A percentile compares a stretch with the other conserved stretches of the same genome.
Conservation (phyloP, 2,888 invertebrate species). For the Oithona nana region DNA sequence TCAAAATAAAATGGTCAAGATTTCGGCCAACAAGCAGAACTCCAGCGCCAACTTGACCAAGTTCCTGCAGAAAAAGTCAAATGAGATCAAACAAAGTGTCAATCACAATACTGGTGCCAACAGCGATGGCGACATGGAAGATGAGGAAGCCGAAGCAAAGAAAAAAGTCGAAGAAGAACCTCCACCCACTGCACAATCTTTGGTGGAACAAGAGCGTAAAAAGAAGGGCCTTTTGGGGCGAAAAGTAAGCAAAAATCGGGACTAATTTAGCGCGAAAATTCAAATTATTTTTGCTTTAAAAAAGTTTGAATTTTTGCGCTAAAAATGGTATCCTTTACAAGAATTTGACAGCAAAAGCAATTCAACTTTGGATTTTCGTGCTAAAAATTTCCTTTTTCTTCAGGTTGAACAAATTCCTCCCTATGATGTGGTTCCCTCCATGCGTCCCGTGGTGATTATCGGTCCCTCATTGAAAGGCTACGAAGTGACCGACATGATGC, state of each 20-base stretch:
- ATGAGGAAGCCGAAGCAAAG: not conserved
- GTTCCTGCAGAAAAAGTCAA: not conserved
- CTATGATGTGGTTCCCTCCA: constrained; percentile 98
- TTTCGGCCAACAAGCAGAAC: constrained; percentile 3
- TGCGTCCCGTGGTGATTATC: constrained; percentile 96
- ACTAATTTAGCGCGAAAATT: not conserved
- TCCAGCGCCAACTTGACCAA: constrained; percentile 2
- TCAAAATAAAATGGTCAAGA: constrained; percentile 14
- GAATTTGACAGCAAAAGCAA: no score
- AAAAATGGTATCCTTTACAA: no score
- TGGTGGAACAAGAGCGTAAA: constrained; percentile 16
- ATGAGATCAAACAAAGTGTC: not conserved
- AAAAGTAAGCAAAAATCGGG: not conserved
- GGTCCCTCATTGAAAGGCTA: constrained; percentile 98
- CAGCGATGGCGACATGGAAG: not conserved
- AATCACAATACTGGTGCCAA: not conserved
- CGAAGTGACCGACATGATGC: constrained; percentile 99
- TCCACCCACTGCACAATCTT: not conserved
- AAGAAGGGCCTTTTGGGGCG: constrained; percentile 15
- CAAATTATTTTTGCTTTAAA: no score
- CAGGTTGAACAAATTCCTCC: constrained; percentile 64
- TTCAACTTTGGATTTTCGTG: no score
- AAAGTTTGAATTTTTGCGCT: no score
- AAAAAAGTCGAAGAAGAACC: not conserved
- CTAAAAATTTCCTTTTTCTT: not conserved